Evolutionary conservation across 2,888 invertebrate species (phyloP).

Genomic region (Limnephilus auricula): DNA sequence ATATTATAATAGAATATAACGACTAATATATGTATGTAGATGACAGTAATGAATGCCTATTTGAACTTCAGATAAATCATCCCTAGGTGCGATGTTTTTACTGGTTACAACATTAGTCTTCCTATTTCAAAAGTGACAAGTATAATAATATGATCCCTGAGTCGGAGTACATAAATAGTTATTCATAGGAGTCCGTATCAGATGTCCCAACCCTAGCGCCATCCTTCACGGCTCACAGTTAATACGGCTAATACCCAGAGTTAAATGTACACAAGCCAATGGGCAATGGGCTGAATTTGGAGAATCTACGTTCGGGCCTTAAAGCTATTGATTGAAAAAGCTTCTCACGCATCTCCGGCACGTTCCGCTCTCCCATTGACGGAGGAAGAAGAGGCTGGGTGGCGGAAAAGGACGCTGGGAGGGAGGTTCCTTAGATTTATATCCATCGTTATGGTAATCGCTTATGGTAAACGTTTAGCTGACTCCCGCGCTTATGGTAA

Average conservation of each 20-base stretch:
- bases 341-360: slow-evolving; percentile 40
- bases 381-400: neutral
- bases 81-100: neutral
- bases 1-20: neutral
- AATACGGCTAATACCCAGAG: neutral
- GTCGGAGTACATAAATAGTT: neutral
- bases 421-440: slow-evolving; percentile 58
- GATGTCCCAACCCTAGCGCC: neutral
- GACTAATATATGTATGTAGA: neutral
- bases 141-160: neutral
- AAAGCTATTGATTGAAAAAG: slow-evolving; percentile 38
- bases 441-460: slow-evolving; percentile 63
- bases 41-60: neutral
- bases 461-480: slow-evolving; percentile 65
- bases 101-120: neutral
- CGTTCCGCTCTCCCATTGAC: slow-evolving; percentile 17
- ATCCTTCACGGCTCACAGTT: neutral
- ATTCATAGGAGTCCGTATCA: slow-evolving; percentile 9
- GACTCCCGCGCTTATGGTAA: slow-evolving; percentile 63
- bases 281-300: neutral
- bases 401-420: neutral
- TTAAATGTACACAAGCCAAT: neutral
- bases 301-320: neutral
- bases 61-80: neutral
- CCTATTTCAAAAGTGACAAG: neutral